Evolutionary conservation across 2,113 vertebrate genomes (phyloP).

Genomic region (Gracilinanus agilis): DNA sequence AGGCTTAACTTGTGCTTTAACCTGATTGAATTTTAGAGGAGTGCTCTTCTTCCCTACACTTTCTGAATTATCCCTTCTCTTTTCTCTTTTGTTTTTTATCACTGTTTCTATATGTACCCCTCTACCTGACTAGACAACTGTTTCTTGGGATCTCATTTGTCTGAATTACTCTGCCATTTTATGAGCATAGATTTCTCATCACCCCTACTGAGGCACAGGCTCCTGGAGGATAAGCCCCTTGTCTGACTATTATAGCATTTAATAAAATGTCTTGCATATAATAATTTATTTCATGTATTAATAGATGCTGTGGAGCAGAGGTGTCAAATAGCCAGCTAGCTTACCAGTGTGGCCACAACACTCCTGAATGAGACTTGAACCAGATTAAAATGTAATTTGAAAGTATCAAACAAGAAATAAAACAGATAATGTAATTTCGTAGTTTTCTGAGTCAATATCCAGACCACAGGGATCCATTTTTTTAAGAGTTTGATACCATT

Average conservation of each 20-base stretch:
- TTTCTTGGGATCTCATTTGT: neutral
- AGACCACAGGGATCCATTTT: neutral
- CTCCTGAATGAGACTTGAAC: neutral
- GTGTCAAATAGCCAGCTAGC: neutral
- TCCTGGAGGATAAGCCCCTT: neutral
- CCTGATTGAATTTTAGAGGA: neutral
- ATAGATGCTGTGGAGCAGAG: neutral
- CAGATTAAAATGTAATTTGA: neutral
- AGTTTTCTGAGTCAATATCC: neutral
- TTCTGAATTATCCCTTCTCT: neutral
- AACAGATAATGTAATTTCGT: neutral
- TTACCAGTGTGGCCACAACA: neutral
- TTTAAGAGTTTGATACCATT: neutral
- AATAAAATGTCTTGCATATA: neutral
- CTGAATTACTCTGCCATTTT: neutral
- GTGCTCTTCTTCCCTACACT: neutral
- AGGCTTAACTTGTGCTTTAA: neutral
- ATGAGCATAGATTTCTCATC: neutral
- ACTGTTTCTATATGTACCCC: neutral
- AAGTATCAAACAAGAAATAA: neutral
- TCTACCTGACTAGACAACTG: neutral
- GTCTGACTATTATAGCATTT: neutral
- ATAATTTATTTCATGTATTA: neutral
- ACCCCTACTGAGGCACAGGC: neutral
- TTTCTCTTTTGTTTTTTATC: neutral